Evolutionary conservation across 37 sponge, comb jelly and placozoan species (phyloP).

Genomic region (Petrosia ficiformis): DNA sequence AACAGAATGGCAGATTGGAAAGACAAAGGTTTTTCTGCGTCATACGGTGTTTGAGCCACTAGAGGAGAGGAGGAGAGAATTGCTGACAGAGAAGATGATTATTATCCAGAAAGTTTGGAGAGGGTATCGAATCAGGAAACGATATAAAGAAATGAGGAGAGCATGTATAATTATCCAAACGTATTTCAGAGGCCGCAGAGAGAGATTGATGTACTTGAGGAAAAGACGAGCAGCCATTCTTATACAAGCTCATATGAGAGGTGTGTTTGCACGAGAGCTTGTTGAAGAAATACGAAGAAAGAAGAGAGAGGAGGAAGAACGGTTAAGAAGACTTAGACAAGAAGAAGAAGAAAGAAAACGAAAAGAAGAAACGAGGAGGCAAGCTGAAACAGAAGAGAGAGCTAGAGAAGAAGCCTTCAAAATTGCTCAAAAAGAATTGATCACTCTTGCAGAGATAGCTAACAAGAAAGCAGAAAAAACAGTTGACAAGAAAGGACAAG

Average conservation of each 20-base stretch:
- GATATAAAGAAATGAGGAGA: slow-evolving; percentile 28
- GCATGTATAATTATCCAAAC: slow-evolving; percentile 73
- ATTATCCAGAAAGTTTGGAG: slow-evolving; percentile 85
- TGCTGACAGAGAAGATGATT: slow-evolving; percentile 71
- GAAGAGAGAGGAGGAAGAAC: slow-evolving; percentile 66
- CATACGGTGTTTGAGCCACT: slow-evolving; percentile 93
- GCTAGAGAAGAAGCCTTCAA: slow-evolving; percentile 70
- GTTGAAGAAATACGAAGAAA: slow-evolving; percentile 70
- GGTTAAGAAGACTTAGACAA: slow-evolving; percentile 43
- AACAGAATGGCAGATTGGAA: slow-evolving; percentile 96
- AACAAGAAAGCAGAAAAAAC: slow-evolving; percentile 71
- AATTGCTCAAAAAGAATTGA: slow-evolving; percentile 83
- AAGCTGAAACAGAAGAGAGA: slow-evolving; percentile 36
- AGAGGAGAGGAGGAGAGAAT: slow-evolving; percentile 65
- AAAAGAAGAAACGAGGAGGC: slow-evolving; percentile 6
- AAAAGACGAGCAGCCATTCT: slow-evolving; percentile 68
- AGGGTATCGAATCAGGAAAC: slow-evolving; percentile 47
- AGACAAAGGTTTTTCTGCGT: slow-evolving; percentile 86
- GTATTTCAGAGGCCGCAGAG: slow-evolving; percentile 61
- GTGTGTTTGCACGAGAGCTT: slow-evolving; percentile 82
- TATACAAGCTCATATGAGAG: slow-evolving; percentile 83
- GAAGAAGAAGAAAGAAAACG: slow-evolving; percentile 64
- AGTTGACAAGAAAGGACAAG: slow-evolving; percentile 47
- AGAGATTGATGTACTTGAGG: slow-evolving; percentile 59
- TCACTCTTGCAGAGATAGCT: slow-evolving; percentile 83